Base-by-base conservation (phyloP, 2,113 vertebrate genomes). In the Gobiocypris rarus region DNA sequence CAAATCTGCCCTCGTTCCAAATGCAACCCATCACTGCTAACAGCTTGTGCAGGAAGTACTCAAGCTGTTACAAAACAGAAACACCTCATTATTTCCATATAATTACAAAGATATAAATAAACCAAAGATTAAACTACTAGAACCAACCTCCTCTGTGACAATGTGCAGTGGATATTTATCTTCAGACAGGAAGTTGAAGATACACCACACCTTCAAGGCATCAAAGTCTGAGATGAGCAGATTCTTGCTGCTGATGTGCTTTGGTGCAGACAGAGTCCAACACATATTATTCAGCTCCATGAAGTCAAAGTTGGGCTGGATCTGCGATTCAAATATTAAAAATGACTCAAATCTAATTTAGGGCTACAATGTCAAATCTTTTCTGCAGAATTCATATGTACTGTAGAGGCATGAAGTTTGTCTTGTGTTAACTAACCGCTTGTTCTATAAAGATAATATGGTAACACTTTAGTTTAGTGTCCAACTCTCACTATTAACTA, bases 151-250 rank as follows among this genome's bases (percentile, higher is more conserved):
- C 87, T 99, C 98, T 0, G 94, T 93, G 74, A 97, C 96, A 24
- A 99, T 96, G 89, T 94, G 89, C 89, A 99, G 93, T 9, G 98
- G 98, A 90, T 99, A 99, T 67, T 94, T 94, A 91, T 99, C 97
- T 90, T 99, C 98, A 1, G 97, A 97, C 88, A 99, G 93, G 92
- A 99, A 99, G 94, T 99, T 99, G 92, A 99, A 99, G 88, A 99
- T 96, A 92, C 96, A 96, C 98, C 98, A 99, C 74, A 98, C 91
- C 94, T 97, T 98, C 90, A 97, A 99, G 77, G 97, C 95, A 22
- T 98, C 97, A 11, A 96, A 94, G 19, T 97, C 95, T 0, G 92
- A 92, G 90, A 99, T 96, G 83, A 96, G 87, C 81, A 97, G 89
- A n/a, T 94, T 90, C 48, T 9, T 95, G 74, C 89, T 94, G 10